Conservation (phyloP, 2,888 invertebrate genomes). For the Eulithis testata region DNA sequence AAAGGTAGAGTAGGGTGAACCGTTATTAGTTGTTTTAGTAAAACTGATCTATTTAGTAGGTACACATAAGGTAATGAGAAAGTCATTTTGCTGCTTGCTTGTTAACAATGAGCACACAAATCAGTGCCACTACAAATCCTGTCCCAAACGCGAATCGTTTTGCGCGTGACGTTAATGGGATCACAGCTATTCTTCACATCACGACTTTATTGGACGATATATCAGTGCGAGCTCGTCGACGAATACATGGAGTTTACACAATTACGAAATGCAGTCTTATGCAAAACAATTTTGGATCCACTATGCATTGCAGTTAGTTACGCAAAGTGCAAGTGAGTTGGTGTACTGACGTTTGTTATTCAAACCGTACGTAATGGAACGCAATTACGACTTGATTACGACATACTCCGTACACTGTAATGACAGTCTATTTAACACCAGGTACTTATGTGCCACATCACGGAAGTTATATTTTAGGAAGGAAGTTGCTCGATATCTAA, state of each 20-base stretch:
- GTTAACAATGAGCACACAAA: conserved; percentile 56
- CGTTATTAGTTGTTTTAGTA: neutral
- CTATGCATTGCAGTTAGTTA: conserved; percentile 6
- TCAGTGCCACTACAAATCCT: conserved; percentile 70
- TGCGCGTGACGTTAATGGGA: conserved; percentile 76
- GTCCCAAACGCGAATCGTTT: conserved; percentile 63
- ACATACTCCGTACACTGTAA: neutral
- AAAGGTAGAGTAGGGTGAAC: too few relatives aligned
- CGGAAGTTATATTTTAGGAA: too few relatives aligned
- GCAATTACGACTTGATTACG: conserved; percentile 3
- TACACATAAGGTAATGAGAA: conserved; percentile 18
- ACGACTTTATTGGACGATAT: conserved; percentile 72
- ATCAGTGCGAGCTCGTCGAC: conserved; percentile 50
- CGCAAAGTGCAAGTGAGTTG: too few relatives aligned
- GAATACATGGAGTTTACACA: conserved; percentile 27
- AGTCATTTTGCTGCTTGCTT: conserved; percentile 22
- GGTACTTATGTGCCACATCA: too few relatives aligned
- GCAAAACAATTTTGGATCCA: conserved; percentile 7
- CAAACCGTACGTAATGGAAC: conserved; percentile 9
- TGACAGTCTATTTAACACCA: too few relatives aligned
- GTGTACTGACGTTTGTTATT: neutral
- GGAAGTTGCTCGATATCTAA: too few relatives aligned
- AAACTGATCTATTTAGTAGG: neutral
- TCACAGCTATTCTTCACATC: conserved; percentile 72
- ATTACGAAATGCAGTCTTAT: conserved; percentile 26